Evolutionary conservation across 2,888 invertebrate species (phyloP).

Genomic region (Plagodis dolabraria): DNA sequence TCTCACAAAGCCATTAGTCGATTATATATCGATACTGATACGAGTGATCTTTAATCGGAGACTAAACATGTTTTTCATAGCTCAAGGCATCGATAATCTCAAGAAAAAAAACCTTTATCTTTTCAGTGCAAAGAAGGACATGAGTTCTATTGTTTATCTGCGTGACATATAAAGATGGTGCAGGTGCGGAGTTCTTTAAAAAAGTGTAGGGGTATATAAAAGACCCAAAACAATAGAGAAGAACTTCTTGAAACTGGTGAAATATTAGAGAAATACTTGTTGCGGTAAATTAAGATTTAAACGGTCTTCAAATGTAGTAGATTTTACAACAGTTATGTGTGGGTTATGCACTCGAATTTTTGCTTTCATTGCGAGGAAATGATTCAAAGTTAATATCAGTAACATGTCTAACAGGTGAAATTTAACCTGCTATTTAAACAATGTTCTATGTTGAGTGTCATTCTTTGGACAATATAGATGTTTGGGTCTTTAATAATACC

Average conservation of each 20-base stretch:
- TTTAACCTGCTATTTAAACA: too few species aligned
- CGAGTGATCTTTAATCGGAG: conserved; percentile 42
- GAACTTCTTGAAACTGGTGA: too few species aligned
- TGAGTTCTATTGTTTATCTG: conserved; percentile 27
- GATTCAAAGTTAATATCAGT: too few species aligned
- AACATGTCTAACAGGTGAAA: too few species aligned
- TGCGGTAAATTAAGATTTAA: too few species aligned
- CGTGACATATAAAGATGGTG: conserved; percentile 24
- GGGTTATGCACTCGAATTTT: too few species aligned
- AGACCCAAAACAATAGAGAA: background rate
- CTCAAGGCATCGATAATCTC: conserved; percentile 42
- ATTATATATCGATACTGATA: conserved; percentile 47
- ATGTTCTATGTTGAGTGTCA: too few species aligned
- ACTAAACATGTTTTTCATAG: conserved; percentile 42
- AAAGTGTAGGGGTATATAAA: background rate
- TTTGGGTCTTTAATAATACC: too few species aligned
- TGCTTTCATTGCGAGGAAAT: too few species aligned
- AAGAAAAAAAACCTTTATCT: conserved; percentile 41
- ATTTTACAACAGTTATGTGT: too few species aligned
- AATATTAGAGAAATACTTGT: background rate
- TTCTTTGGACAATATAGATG: too few species aligned
- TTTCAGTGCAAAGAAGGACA: conserved; percentile 47
- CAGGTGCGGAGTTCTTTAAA: conserved; percentile 12
- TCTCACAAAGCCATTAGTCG: conserved; percentile 61
- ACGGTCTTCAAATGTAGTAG: too few species aligned